Base-by-base conservation (phyloP, 2,797 vertebrate genomes). In the Molossus alvarezi region DNA sequence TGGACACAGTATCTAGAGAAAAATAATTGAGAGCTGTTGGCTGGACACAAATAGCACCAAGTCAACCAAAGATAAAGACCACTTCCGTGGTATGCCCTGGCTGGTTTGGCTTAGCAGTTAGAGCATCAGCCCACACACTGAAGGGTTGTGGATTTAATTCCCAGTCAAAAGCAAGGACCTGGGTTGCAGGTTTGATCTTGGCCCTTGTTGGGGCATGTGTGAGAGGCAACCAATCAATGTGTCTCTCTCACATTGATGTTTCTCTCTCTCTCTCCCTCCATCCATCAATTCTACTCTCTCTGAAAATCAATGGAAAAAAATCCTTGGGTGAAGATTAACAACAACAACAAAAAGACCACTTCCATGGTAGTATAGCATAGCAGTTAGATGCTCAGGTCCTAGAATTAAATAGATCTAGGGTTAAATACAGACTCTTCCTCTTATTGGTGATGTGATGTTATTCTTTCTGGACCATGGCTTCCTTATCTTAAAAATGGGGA, bases 1-100 rank as follows among this genome's bases (percentile, higher is more conserved):
- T 97, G 96, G 95, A 94, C 37, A 92, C 60, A 91, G 15, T 69
- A 80, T 92, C 67, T 81, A 71, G 45, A 86, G 58, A 75, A 37
- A 85, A 90, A 88, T 92, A 25, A 91, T 45, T 94, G 72, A 95
- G 77, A 94, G 76, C 37, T 84, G 23, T 88, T 94, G 88, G 12
- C 60, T 81, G 20, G 65, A 73, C 37, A 86, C 25, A 94, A 90
- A 94, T 57, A 97, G 75, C 58, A 92, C 18, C 48, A 90, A 90
- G 79, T 27, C 73, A 92, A 88, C 62, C 69, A 85, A 81, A 91
- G 87, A 88, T 51, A 81, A 69, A 97, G 60, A 90, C 17, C 25
- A n/a, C 17, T 69, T 69, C 41, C 15, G 12, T 69, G 2, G n/a
- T 25, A 33, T 45, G 41, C 41, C 41, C 41, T 45, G 41, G 41